phyloP scores from a whole-genome alignment of 2,888 invertebrate species.

The Thymelicus sylvestris region DNA sequence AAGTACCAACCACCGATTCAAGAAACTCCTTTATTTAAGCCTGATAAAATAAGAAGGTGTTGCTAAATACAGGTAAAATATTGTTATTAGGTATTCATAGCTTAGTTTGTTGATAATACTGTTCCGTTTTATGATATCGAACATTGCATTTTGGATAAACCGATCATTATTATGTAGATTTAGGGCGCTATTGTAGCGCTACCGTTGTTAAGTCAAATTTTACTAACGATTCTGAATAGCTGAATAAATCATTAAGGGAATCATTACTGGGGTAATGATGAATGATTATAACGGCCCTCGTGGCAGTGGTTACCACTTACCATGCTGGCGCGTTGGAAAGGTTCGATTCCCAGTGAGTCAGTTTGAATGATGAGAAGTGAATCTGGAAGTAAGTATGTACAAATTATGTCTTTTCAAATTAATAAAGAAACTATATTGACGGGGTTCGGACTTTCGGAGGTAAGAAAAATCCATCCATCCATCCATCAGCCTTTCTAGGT shows the following conservation, averaged over 20 bases:
- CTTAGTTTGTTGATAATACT: constrained; percentile 12
- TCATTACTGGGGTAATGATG: neutral
- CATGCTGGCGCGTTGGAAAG: no score
- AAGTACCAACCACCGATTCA: no score
- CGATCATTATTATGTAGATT: constrained; percentile 13
- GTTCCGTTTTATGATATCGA: constrained; percentile 15
- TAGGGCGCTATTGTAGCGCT: neutral
- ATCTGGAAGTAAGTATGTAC: no score
- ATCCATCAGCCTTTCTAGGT: no score
- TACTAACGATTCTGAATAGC: neutral
- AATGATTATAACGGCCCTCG: neutral
- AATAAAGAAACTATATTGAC: no score
- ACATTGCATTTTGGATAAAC: constrained; percentile 6
- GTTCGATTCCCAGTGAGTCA: no score
- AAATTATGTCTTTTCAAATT: no score
- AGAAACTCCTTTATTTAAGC: no score
- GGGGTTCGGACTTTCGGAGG: no score
- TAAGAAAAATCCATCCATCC: no score
- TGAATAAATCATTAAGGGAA: neutral
- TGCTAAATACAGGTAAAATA: neutral
- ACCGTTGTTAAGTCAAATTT: neutral
- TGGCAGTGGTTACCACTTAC: no score
- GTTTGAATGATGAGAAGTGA: no score
- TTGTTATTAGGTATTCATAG: constrained; percentile 6
- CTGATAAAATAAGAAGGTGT: neutral